These are phyloP conservation scores for Thrips palmi DNA, from an alignment of 1,140 invertebrate genomes.

Conservation along the genomic window DNA sequence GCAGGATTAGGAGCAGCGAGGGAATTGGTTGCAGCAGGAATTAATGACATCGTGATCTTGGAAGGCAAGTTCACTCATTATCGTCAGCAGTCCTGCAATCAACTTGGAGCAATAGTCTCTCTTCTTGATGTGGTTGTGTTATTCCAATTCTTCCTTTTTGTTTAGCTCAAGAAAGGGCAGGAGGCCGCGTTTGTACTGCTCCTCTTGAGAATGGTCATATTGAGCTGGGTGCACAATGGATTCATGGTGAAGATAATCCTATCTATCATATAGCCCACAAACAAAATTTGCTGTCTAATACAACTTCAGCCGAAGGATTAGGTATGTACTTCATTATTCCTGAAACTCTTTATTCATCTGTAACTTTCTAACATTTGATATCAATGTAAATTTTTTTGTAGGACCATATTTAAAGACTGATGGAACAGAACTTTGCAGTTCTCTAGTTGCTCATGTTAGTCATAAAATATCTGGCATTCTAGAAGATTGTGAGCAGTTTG, in stretches of 20 bases:
- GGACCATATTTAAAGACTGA: constrained; percentile 32
- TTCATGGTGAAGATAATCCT: constrained; percentile 43
- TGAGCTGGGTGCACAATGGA: constrained; percentile 59
- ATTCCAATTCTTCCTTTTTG: no score
- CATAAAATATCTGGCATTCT: constrained; percentile 28
- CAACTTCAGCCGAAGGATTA: constrained; percentile 28
- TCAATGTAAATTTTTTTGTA: constrained; percentile 11
- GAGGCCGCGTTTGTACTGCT: constrained; percentile 38
- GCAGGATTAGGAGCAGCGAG: constrained; percentile 34
- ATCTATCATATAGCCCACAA: constrained; percentile 29
- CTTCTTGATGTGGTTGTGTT: no score
- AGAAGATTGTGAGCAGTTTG: constrained; percentile 30
- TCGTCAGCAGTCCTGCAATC: no score
- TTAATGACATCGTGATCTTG: constrained; percentile 33
- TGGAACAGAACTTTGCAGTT: constrained; percentile 24
- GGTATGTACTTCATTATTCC: constrained; percentile 26
- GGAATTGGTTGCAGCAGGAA: constrained; percentile 26
- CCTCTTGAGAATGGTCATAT: constrained; percentile 24
- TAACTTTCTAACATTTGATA: no score
- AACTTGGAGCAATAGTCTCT: no score
- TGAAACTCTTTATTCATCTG: no score
- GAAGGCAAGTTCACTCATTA: constrained; percentile 27
- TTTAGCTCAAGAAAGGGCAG: constrained; percentile 31
- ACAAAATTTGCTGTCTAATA: constrained; percentile 24
- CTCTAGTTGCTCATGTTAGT: constrained; percentile 28